Percentiles rank a stretch among this genome's conserved stretches.
Conservation (phyloP, 1,140 invertebrate genomes). For the Yoshiicerus persimilis region DNA sequence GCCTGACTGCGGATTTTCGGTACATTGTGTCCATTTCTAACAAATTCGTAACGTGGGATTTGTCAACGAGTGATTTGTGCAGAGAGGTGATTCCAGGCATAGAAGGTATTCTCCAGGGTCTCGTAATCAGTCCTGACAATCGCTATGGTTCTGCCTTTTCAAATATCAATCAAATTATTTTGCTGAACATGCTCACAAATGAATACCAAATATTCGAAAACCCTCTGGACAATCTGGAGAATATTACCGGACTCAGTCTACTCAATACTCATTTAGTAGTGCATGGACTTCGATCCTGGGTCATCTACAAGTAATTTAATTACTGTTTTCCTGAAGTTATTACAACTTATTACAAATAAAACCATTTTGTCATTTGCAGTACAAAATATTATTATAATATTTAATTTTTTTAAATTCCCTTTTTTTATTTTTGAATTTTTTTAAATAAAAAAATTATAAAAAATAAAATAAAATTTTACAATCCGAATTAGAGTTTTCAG, state of each 20-base stretch:
- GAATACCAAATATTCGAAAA: constrained; percentile 83
- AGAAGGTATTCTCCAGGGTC: constrained; percentile 87
- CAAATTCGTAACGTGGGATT: constrained; percentile 95
- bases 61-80: constrained; percentile 89
- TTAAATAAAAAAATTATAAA: too few relatives aligned
- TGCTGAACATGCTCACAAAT: constrained; percentile 86
- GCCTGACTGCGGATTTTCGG: constrained; percentile 84
- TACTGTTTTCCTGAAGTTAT: too few relatives aligned
- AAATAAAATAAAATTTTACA: too few relatives aligned
- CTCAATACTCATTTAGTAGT: constrained; percentile 68
- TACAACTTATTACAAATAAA: neutral
- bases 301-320: constrained; percentile 53
- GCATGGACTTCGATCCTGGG: constrained; percentile 61
- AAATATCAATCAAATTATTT: constrained; percentile 88
- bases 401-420: neutral
- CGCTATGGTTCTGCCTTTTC: constrained; percentile 94
- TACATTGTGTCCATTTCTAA: constrained; percentile 96
- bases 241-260: constrained; percentile 69
- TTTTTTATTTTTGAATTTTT: neutral
- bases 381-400: neutral
- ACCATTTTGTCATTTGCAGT: constrained; percentile 23
- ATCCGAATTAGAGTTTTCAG: too few relatives aligned
- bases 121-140: constrained; percentile 92
- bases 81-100: constrained; percentile 77
- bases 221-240: constrained; percentile 70